phyloP scores from a whole-genome alignment of 2,113 vertebrate species.

The Larimichthys crocea region DNA sequence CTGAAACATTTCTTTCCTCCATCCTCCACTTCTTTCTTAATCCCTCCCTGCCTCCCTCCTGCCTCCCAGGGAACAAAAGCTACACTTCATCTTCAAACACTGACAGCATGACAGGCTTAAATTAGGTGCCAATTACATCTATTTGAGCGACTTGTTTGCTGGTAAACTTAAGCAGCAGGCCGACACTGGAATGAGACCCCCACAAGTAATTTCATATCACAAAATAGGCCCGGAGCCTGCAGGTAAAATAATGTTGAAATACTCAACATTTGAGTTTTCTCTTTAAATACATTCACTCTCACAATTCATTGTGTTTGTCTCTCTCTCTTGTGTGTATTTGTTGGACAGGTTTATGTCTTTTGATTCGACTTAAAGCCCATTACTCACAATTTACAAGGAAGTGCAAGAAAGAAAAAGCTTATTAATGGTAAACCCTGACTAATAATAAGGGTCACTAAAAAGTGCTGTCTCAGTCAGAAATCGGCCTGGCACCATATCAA shows the following conservation, averaged over 20 bases:
- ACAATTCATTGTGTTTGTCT: conserved; percentile 20
- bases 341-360: conserved; percentile 41
- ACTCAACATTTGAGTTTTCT: conserved; percentile 39
- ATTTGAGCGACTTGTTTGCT: conserved; percentile 75
- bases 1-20: neutral
- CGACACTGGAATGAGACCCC: conserved; percentile 78
- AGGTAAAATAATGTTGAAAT: conserved; percentile 52
- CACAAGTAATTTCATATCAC: conserved; percentile 75
- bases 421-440: conserved; percentile 61
- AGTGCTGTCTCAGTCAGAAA: conserved; percentile 61
- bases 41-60: neutral
- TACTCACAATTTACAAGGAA: conserved; percentile 39
- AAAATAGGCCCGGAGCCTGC: conserved; percentile 41
- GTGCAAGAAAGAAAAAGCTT: conserved; percentile 43
- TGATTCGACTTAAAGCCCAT: conserved; percentile 31
- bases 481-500: conserved; percentile 19
- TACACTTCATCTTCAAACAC: conserved; percentile 57
- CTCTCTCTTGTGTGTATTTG: conserved; percentile 8
- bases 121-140: conserved; percentile 77
- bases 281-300: conserved; percentile 51
- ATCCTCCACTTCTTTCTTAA: neutral
- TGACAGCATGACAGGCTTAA: conserved; percentile 71
- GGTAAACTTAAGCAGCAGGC: conserved; percentile 68
- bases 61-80: conserved; percentile 42
- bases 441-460: conserved; percentile 60